Evolutionary conservation across 2,113 vertebrate genomes (phyloP).

Genomic region (Ascaphus truei): DNA sequence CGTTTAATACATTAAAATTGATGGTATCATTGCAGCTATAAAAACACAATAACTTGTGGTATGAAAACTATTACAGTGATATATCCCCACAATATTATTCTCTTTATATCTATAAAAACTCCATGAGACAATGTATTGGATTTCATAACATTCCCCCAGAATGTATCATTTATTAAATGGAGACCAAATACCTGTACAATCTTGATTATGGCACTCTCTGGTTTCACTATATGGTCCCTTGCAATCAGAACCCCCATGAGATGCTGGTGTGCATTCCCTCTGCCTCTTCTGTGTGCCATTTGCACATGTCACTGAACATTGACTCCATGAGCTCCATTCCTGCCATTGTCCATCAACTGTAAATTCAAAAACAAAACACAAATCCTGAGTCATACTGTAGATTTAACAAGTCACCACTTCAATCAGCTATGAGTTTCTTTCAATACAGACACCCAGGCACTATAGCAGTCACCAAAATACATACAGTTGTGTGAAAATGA

Average conservation of each 20-base stretch:
- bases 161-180: not conserved
- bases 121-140: slow-evolving; percentile 13
- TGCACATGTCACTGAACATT: slow-evolving; percentile 95
- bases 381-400: slow-evolving; percentile 7
- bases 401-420: not conserved
- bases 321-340: slow-evolving; percentile 96
- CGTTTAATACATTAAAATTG: slow-evolving; percentile 28
- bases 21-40: slow-evolving; percentile 18
- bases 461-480: too few relatives aligned
- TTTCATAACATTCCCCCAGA: not conserved
- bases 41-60: slow-evolving; percentile 30
- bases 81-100: slow-evolving; percentile 23
- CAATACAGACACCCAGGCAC: too few relatives aligned
- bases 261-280: slow-evolving; percentile 88
- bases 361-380: slow-evolving; percentile 43
- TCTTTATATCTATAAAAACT: slow-evolving; percentile 23
- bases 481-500: too few relatives aligned
- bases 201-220: slow-evolving; percentile 90
- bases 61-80: slow-evolving; percentile 28
- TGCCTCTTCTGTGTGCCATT: slow-evolving; percentile 97
- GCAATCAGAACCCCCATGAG: slow-evolving; percentile 95
- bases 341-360: slow-evolving; percentile 98
- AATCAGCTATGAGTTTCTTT: too few relatives aligned
- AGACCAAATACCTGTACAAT: slow-evolving; percentile 80
- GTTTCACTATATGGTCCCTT: slow-evolving; percentile 95